Base-by-base conservation (phyloP, 2,888 invertebrate genomes). In the Oegoconia quadripuncta region DNA sequence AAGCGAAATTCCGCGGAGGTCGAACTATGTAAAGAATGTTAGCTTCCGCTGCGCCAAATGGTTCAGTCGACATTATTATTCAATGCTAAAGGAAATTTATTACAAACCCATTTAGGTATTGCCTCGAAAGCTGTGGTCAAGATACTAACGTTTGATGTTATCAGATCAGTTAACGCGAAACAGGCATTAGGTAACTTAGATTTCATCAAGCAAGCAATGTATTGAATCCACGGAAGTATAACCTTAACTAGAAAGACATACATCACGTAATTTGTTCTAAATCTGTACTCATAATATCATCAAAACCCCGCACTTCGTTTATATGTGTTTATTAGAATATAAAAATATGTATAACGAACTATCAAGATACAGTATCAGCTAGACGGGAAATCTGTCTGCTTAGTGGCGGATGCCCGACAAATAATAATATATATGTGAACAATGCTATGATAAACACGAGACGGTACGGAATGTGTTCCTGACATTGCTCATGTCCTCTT, bases 391-490 rank as follows among this genome's bases (percentile, higher is more conserved):
- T 20, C 29, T 14, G 27, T 28, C 26, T 26, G 33, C n/a, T n/a
- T n/a, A n/a, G 26, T 31, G 13, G 42, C 40, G 39, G 39, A 38
- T 35, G 39, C 41, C 34, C 39, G 46, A 47, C 35, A 41, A 46
- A 44, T 37, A 38, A 40, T 38, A 44, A 34, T 35, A 41, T 42
- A 38, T 39, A 25, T 50, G 59, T 66, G 65, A 61, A 64, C 55
- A 55, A 47, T 51, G 45, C n/a, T n/a, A n/a, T 52, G 72, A 77
- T 76, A 76, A 70, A 56, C 56, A 47, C 58, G 59, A 60, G 63
- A 60, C 48, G 12, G 46, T 75, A 76, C 68, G 71, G 59, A 52
- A 40, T 46, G 46, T 52, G 51, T 44, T 59, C 72, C 66, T 74
- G 72, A 59, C 44, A 42, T 49, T 55, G 50, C 50, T 44, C 45